Evolutionary conservation across 2,113 vertebrate species (phyloP).

Genomic region (Verasper variegatus): DNA sequence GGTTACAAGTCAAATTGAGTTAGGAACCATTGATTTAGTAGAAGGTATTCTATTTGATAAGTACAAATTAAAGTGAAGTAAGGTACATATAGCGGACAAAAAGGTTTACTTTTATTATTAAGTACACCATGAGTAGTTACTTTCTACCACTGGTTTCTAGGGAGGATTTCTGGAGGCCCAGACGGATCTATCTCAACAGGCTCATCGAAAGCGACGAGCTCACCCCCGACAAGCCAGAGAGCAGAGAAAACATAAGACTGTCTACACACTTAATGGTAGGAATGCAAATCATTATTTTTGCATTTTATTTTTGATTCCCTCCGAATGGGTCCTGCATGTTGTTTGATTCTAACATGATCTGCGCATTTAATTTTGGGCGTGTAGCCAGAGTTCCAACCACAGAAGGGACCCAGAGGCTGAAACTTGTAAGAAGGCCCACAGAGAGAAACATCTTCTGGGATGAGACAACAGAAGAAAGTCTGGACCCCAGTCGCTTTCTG

Average conservation of each 20-base stretch:
- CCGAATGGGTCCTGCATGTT: background rate
- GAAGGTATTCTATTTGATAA: too few relatives aligned
- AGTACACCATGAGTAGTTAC: background rate
- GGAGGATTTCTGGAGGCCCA: conserved; percentile 65
- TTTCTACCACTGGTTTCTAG: conserved; percentile 31
- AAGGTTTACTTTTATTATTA: background rate
- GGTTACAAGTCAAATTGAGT: too few relatives aligned
- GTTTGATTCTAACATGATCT: background rate
- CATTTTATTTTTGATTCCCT: background rate
- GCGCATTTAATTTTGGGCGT: background rate
- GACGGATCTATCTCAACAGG: conserved; percentile 56
- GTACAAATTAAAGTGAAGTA: too few relatives aligned
- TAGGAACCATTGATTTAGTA: too few relatives aligned
- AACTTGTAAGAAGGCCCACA: conserved; percentile 70
- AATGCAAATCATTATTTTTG: background rate
- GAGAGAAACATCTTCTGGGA: conserved; percentile 80
- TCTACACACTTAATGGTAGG: conserved; percentile 52
- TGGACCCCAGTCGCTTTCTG: conserved; percentile 65
- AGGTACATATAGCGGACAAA: too few relatives aligned
- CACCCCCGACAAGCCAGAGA: conserved; percentile 57
- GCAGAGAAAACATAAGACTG: conserved; percentile 34
- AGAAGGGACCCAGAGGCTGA: conserved; percentile 31
- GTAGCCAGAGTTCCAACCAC: conserved; percentile 10
- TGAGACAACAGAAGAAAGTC: conserved; percentile 76
- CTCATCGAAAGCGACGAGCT: conserved; percentile 38